A percentile compares a stretch with the other conserved stretches of the same genome.
phyloP scores from a whole-genome alignment of 1,140 invertebrate genomes.

The Ridgeia piscesae region DNA sequence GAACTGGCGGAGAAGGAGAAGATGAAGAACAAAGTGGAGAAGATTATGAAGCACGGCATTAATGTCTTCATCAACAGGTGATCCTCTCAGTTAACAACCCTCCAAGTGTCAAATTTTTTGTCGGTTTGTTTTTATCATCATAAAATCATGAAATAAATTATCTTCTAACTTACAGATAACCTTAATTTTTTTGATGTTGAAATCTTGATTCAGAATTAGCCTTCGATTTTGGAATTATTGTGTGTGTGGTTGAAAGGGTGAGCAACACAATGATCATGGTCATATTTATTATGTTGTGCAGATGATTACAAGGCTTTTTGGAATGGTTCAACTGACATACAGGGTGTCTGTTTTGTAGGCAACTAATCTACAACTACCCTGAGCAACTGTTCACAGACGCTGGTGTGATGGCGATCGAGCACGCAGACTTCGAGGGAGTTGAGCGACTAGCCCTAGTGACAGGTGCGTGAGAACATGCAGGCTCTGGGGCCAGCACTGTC shows the following conservation, averaged over 20 bases:
- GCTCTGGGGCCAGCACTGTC: too few species aligned
- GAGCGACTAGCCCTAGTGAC: conserved; percentile 95
- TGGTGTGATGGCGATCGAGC: conserved; percentile 98
- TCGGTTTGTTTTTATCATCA: too few species aligned
- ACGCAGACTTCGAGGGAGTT: conserved; percentile 99
- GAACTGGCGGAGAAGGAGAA: conserved; percentile 98
- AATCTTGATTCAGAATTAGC: too few species aligned
- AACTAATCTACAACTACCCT: conserved; percentile 99
- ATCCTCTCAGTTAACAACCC: background rate
- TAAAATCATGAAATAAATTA: too few species aligned
- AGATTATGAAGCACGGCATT: conserved; percentile 92
- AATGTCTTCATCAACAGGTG: conserved; percentile 99
- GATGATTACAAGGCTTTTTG: background rate
- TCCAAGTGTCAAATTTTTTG: too few species aligned
- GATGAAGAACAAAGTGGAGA: conserved; percentile 99
- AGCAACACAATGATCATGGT: background rate
- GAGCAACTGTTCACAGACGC: conserved; percentile 99
- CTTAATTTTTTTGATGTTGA: too few species aligned
- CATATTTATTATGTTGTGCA: background rate
- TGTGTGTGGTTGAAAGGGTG: background rate
- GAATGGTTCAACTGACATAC: background rate
- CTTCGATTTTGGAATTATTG: too few species aligned
- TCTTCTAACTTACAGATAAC: too few species aligned
- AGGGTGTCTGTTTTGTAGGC: conserved; percentile 62
- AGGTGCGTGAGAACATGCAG: conserved; percentile 59